Evolutionary conservation across 1,140 invertebrate species (phyloP).

Genomic region (Meloidogyne chitwoodi): DNA sequence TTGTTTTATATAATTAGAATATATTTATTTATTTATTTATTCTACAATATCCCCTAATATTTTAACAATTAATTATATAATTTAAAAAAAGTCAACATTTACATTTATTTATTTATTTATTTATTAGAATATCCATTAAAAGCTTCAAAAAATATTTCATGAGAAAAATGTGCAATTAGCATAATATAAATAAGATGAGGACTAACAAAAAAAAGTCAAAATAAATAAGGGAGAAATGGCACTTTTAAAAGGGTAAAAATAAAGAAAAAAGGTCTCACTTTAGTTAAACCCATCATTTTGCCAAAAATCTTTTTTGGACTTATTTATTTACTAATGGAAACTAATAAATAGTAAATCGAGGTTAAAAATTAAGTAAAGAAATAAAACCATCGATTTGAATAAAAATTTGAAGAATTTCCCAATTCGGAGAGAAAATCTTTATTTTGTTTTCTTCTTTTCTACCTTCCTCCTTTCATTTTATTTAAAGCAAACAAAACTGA

Average conservation of each 20-base stretch:
- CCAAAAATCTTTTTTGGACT: too few species aligned
- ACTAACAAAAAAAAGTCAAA: neutral
- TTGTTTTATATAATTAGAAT: too few species aligned
- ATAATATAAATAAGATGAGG: neutral
- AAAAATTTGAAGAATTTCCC: neutral
- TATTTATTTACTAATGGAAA: neutral
- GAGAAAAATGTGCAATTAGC: neutral
- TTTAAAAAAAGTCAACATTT: neutral
- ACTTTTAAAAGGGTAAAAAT: too few species aligned
- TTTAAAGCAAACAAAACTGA: too few species aligned
- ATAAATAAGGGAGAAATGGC: neutral
- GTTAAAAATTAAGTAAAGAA: neutral
- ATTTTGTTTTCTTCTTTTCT: too few species aligned
- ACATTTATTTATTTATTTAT: neutral
- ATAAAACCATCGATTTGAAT: neutral
- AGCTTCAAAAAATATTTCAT: neutral
- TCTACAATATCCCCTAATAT: too few species aligned
- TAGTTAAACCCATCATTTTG: too few species aligned
- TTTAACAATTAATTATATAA: too few species aligned
- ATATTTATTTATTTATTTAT: too few species aligned
- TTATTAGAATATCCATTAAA: neutral
- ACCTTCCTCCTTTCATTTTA: too few species aligned
- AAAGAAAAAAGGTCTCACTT: too few species aligned
- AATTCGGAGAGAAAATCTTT: too few species aligned
- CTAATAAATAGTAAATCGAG: neutral